Evolutionary conservation across 2,888 invertebrate species (phyloP).

Genomic region (Campoletis raptor): DNA sequence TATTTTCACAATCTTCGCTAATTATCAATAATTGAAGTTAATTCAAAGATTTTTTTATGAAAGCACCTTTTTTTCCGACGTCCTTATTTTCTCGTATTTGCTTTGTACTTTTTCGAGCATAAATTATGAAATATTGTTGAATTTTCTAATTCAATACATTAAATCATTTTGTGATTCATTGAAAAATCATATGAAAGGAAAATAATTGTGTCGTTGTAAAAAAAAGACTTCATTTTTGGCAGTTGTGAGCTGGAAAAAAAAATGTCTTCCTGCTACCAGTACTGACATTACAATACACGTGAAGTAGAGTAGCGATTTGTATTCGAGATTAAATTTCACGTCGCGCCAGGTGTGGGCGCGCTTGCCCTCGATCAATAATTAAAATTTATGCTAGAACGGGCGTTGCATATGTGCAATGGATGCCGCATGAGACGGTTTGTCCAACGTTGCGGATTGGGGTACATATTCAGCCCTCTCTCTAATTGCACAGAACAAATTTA

Average conservation of each 20-base stretch:
- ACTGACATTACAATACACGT: slow-evolving; percentile 9
- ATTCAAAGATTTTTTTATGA: not conserved
- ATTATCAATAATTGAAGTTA: not conserved
- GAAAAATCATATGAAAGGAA: not conserved
- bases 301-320: slow-evolving; percentile 33
- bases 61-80: too few species aligned
- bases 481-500: not conserved
- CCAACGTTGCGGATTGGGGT: not conserved
- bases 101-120: too few species aligned
- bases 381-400: slow-evolving; percentile 59
- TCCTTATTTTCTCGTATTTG: too few species aligned
- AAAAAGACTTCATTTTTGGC: not conserved
- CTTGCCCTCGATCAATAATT: slow-evolving; percentile 64
- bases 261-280: not conserved
- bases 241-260: not conserved
- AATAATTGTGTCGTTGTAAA: not conserved
- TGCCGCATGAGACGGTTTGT: slow-evolving; percentile 20
- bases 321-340: slow-evolving; percentile 58
- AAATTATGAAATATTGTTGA: too few species aligned
- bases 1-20: not conserved
- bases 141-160: not conserved
- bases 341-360: slow-evolving; percentile 55
- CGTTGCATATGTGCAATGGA: slow-evolving; percentile 43
- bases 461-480: not conserved
- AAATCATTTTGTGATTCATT: not conserved